These are phyloP conservation scores for Erebia aethiops DNA, from an alignment of 2,888 invertebrate species.

Conservation along the genomic window DNA sequence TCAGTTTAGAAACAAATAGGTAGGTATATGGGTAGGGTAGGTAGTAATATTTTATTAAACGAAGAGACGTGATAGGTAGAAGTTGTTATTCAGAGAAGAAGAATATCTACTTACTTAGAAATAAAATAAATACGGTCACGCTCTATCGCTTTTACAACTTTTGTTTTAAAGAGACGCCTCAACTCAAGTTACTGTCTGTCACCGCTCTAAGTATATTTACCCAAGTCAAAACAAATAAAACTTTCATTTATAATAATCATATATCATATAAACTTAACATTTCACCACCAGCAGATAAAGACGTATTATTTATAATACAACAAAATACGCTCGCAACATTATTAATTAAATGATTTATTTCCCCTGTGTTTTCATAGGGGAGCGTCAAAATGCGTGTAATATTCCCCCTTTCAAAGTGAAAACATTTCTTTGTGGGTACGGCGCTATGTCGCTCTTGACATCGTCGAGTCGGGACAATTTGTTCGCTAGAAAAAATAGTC, in stretches of 20 bases:
- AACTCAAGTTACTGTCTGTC: neutral
- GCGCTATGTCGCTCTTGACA: conserved; percentile 53
- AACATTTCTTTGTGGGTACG: conserved; percentile 42
- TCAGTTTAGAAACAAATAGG: neutral
- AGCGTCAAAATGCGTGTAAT: conserved; percentile 43
- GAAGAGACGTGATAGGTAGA: no score
- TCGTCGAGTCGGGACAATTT: conserved; percentile 58
- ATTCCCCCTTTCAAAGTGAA: conserved; percentile 39
- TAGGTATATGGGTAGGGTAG: no score
- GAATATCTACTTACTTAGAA: neutral
- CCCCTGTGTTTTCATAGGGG: conserved; percentile 35
- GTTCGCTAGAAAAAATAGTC: conserved; percentile 67
- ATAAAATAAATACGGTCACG: conserved; percentile 6
- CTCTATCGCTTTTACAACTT: conserved; percentile 2
- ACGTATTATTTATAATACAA: conserved; percentile 39
- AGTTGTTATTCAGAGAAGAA: neutral
- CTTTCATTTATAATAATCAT: neutral
- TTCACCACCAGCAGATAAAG: neutral
- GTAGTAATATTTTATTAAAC: no score
- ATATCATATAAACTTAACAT: neutral
- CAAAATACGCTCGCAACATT: conserved; percentile 44
- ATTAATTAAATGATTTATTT: conserved; percentile 55
- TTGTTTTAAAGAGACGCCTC: neutral
- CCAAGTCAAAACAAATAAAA: conserved; percentile 9
- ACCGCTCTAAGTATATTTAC: neutral